These are phyloP conservation scores for Spodoptera frugiperda DNA, from an alignment of 1,140 invertebrate genomes.

Conservation along the genomic window DNA sequence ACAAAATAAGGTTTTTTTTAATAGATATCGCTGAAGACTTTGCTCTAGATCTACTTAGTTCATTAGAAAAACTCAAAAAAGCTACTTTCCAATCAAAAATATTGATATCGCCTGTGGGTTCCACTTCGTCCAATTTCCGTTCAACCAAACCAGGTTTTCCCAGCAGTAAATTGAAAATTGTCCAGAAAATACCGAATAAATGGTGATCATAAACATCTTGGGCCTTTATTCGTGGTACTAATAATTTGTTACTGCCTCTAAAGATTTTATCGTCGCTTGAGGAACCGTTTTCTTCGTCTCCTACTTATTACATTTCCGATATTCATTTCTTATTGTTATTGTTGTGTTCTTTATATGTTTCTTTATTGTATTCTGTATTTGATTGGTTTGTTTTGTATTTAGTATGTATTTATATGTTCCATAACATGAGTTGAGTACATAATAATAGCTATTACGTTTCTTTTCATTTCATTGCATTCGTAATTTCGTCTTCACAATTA, in stretches of 20 bases:
- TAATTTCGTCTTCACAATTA: too few relatives aligned
- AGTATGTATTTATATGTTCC: too few relatives aligned
- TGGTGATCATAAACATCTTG: constrained; percentile 14
- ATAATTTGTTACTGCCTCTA: constrained; percentile 6
- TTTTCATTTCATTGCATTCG: background rate
- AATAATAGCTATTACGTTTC: too few relatives aligned
- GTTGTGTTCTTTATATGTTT: background rate
- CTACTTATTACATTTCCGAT: constrained; percentile 14
- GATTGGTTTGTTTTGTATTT: too few relatives aligned
- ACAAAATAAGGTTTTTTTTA: too few relatives aligned
- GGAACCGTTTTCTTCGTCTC: background rate
- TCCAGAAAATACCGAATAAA: constrained; percentile 9
- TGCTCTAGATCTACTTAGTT: too few relatives aligned
- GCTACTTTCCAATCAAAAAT: too few relatives aligned
- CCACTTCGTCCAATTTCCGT: background rate
- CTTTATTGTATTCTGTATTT: background rate
- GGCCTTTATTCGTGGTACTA: constrained; percentile 3
- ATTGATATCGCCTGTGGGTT: too few relatives aligned
- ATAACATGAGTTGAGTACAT: too few relatives aligned
- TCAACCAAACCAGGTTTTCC: constrained; percentile 4
- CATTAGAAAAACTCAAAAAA: too few relatives aligned
- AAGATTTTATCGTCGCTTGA: constrained; percentile 20
- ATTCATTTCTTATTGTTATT: background rate
- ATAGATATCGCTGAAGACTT: too few relatives aligned
- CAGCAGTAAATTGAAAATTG: constrained; percentile 20